These are phyloP conservation scores for Acropternis orthonyx DNA, from an alignment of 2,797 vertebrate species.

Conservation along the genomic window DNA sequence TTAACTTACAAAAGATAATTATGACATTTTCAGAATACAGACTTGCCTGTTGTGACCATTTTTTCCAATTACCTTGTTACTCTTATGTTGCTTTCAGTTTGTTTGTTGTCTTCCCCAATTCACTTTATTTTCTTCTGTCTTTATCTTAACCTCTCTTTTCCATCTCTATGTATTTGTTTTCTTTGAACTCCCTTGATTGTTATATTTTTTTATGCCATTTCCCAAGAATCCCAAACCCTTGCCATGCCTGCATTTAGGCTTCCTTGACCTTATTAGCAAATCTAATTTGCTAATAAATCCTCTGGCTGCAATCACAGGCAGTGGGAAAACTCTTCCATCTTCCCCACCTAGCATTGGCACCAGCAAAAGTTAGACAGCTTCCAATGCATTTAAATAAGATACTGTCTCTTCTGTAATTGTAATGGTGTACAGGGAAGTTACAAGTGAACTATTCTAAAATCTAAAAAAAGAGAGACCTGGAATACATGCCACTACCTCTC, in stretches of 20 bases:
- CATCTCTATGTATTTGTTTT: neutral
- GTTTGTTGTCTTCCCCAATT: neutral
- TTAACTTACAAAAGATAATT: neutral
- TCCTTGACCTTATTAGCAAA: conserved; percentile 19
- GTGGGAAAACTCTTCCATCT: neutral
- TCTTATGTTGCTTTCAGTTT: neutral
- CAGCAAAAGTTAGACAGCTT: neutral
- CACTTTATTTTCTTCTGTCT: neutral
- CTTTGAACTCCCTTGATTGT: neutral
- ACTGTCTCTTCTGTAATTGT: neutral
- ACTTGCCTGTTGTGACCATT: neutral
- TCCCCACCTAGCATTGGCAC: neutral
- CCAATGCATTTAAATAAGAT: neutral
- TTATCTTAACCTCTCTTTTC: neutral
- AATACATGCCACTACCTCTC: neutral
- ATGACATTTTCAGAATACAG: neutral
- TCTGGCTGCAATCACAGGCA: neutral
- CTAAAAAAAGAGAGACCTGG: neutral
- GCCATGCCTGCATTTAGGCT: neutral
- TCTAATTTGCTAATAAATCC: conserved; percentile 30
- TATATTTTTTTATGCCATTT: neutral
- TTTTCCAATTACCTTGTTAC: neutral
- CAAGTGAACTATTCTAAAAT: neutral
- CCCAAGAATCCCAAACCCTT: neutral
- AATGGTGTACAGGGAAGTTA: neutral